Evolutionary conservation across 2,888 invertebrate genomes (phyloP).

Genomic region (Teleogryllus oceanicus): DNA sequence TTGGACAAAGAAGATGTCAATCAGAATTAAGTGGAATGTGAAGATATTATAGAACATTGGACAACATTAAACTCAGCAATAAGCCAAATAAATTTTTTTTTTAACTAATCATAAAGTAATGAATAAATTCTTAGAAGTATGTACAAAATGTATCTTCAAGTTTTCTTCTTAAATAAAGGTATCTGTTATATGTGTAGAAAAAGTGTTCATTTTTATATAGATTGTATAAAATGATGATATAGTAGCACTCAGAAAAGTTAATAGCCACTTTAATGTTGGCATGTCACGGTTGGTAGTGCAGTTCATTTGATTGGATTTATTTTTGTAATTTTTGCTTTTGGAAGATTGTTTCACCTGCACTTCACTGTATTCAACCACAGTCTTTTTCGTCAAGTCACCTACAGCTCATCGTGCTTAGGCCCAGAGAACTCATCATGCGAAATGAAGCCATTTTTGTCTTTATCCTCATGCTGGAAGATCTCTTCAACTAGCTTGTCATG

Average conservation of each 20-base stretch:
- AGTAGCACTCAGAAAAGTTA: neutral
- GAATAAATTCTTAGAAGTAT: neutral
- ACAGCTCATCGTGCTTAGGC: constrained; percentile 96
- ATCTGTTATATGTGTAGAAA: neutral
- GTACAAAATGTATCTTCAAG: neutral
- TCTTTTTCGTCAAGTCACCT: constrained; percentile 46
- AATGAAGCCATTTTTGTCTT: constrained; percentile 93
- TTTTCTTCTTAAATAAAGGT: neutral
- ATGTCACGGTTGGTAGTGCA: neutral
- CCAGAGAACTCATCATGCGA: constrained; percentile 95
- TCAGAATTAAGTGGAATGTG: neutral
- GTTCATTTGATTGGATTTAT: neutral
- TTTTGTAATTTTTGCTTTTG: neutral
- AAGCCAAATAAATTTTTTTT: too few species aligned
- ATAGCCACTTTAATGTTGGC: neutral
- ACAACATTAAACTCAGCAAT: too few species aligned
- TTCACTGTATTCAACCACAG: constrained; percentile 4
- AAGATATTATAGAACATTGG: too few species aligned
- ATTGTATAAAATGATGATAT: constrained; percentile 1
- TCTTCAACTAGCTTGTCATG: constrained; percentile 93
- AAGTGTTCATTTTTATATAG: neutral
- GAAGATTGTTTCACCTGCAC: neutral
- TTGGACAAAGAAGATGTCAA: neutral
- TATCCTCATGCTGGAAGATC: constrained; percentile 96
- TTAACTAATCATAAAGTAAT: too few species aligned